These are phyloP conservation scores for Himalopsyche anomala DNA, from an alignment of 2,888 invertebrate genomes.

Conservation along the genomic window DNA sequence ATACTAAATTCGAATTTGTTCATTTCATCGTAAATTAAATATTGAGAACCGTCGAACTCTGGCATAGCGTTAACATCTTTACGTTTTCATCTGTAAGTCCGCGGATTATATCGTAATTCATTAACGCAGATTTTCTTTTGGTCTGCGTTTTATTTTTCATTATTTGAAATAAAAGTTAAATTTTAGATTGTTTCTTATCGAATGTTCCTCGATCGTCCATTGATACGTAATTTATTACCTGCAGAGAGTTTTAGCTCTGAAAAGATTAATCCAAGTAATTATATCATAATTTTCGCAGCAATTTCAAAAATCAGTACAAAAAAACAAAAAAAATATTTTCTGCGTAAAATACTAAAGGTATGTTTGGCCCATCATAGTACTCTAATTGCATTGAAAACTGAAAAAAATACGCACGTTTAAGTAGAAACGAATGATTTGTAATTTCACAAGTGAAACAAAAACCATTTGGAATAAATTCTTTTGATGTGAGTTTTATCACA, in stretches of 20 bases:
- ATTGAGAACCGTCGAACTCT: neutral
- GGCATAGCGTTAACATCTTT: slow-evolving; percentile 17
- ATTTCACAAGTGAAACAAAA: too few species aligned
- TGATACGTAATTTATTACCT: neutral
- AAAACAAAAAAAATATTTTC: too few species aligned
- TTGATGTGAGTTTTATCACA: too few species aligned
- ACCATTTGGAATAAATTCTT: too few species aligned
- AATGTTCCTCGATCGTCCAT: neutral
- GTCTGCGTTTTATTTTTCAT: neutral
- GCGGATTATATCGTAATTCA: slow-evolving; percentile 48
- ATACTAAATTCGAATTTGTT: too few species aligned
- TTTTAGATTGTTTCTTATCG: neutral
- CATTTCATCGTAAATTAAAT: neutral
- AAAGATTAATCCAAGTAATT: neutral
- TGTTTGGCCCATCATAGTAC: too few species aligned
- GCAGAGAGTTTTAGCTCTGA: neutral
- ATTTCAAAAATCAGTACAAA: too few species aligned
- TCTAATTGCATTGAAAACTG: too few species aligned
- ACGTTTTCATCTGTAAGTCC: slow-evolving; percentile 7
- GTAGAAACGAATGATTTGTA: too few species aligned
- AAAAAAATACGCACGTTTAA: too few species aligned
- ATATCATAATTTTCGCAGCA: neutral
- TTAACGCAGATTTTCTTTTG: slow-evolving; percentile 34
- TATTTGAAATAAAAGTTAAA: neutral
- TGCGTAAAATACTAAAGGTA: too few species aligned